Conservation (phyloP, 2,888 invertebrate species). For the Lysandra bellargus region DNA sequence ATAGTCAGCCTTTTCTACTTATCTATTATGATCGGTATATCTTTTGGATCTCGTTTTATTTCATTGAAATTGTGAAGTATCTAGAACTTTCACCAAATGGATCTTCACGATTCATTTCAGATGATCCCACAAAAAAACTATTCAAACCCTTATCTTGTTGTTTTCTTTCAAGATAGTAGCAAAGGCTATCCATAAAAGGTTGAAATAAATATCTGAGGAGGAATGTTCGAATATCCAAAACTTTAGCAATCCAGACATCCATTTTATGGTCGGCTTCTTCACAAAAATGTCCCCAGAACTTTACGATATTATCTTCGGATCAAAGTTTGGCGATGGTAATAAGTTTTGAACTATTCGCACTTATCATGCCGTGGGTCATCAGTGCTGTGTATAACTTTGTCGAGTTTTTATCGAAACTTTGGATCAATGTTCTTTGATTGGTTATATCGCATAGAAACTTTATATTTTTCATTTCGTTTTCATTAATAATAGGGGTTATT, state of each 20-base stretch:
- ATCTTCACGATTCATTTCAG: neutral
- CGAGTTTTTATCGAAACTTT: neutral
- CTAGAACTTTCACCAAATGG: neutral
- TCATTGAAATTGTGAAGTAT: neutral
- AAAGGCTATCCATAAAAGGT: neutral
- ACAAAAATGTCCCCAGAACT: neutral
- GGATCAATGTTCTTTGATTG: neutral
- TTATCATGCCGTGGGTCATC: neutral
- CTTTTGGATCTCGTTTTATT: neutral
- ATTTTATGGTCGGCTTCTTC: conserved; percentile 11
- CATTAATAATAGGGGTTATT: no score
- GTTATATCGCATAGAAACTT: neutral
- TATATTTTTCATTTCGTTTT: no score
- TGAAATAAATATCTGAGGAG: neutral
- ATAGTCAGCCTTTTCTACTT: neutral
- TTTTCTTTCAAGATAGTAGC: neutral
- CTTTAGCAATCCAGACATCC: conserved; percentile 12
- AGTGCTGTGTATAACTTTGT: neutral
- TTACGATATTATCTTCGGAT: conserved; percentile 5
- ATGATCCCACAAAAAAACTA: neutral
- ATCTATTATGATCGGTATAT: neutral
- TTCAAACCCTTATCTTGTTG: neutral
- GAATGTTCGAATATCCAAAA: neutral
- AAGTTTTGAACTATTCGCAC: conserved; percentile 2
- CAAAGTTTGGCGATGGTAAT: neutral